A percentile compares a stretch with the other conserved stretches of the same genome.
phyloP scores from a whole-genome alignment of 1,140 invertebrate genomes.

The Proales similis region DNA sequence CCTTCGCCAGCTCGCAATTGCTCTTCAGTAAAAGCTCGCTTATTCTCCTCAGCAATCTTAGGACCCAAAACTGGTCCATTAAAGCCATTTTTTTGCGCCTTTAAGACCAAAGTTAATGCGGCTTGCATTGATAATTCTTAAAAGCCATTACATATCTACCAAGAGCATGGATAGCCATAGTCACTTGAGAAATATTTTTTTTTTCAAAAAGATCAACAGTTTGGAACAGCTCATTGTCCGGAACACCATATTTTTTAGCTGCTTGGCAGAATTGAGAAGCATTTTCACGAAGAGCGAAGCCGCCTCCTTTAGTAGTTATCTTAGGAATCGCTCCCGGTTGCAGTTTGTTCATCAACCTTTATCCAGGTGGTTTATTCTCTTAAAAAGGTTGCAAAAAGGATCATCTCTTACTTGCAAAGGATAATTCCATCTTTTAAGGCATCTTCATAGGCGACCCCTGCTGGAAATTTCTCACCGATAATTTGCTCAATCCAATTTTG shows the following conservation, averaged over 20 bases:
- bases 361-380: not conserved
- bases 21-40: slow-evolving; percentile 69
- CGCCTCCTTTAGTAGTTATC: slow-evolving; percentile 76
- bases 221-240: slow-evolving; percentile 82
- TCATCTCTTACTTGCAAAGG: slow-evolving; percentile 63
- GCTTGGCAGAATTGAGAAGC: slow-evolving; percentile 74
- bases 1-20: slow-evolving; percentile 78
- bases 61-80: slow-evolving; percentile 35
- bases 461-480: slow-evolving; percentile 68
- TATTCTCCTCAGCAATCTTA: slow-evolving; percentile 57
- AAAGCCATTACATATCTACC: slow-evolving; percentile 71
- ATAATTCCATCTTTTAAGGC: slow-evolving; percentile 81
- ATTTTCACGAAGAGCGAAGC: slow-evolving; percentile 94
- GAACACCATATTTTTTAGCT: slow-evolving; percentile 66
- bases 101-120: not conserved
- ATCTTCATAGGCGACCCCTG: slow-evolving; percentile 62
- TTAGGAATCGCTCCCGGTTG: slow-evolving; percentile 70
- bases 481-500: slow-evolving; percentile 83
- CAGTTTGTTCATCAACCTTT: slow-evolving; percentile 73
- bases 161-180: slow-evolving; percentile 82
- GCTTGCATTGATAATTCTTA: not conserved
- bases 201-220: slow-evolving; percentile 85
- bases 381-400: not conserved
- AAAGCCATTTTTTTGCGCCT: slow-evolving; percentile 38
- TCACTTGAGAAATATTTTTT: slow-evolving; percentile 81